A percentile compares a stretch with the other conserved stretches of the same genome.
Evolutionary conservation across 2,888 invertebrate species (phyloP).

Genomic region (Microctonus brassicae): DNA sequence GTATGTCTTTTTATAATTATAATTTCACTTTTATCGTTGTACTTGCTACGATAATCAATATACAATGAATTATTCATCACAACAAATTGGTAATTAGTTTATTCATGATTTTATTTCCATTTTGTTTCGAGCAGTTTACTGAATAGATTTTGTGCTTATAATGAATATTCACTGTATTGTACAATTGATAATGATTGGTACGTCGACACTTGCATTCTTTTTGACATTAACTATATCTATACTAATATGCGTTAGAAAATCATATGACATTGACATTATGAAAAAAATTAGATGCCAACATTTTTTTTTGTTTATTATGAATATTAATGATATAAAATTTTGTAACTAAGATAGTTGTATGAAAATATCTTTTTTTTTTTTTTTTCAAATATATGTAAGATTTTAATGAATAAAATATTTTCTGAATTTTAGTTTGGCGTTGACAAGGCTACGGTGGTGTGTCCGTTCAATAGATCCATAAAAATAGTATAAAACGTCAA

Average conservation of each 20-base stretch:
- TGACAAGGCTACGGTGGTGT: conserved; percentile 56
- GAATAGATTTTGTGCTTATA: neutral
- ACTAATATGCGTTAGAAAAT: too few relatives aligned
- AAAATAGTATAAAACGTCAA: neutral
- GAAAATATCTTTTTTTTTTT: neutral
- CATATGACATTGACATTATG: too few relatives aligned
- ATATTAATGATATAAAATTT: too few relatives aligned
- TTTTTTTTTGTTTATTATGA: too few relatives aligned
- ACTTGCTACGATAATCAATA: neutral
- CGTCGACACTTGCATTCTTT: too few relatives aligned
- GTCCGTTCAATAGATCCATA: neutral
- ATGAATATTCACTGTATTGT: too few relatives aligned
- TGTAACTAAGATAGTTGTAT: too few relatives aligned
- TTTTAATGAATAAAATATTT: conserved; percentile 11
- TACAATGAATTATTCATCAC: neutral
- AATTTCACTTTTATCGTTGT: neutral
- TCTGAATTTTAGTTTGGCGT: conserved; percentile 58
- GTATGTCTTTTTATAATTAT: neutral
- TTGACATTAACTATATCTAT: too few relatives aligned
- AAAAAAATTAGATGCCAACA: too few relatives aligned
- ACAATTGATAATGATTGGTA: too few relatives aligned
- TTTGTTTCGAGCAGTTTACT: neutral
- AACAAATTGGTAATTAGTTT: neutral
- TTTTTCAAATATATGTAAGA: neutral
- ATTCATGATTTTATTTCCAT: neutral